Conservation (phyloP, 92 coral and sea anemone genomes). For the Siderastrea siderea region DNA sequence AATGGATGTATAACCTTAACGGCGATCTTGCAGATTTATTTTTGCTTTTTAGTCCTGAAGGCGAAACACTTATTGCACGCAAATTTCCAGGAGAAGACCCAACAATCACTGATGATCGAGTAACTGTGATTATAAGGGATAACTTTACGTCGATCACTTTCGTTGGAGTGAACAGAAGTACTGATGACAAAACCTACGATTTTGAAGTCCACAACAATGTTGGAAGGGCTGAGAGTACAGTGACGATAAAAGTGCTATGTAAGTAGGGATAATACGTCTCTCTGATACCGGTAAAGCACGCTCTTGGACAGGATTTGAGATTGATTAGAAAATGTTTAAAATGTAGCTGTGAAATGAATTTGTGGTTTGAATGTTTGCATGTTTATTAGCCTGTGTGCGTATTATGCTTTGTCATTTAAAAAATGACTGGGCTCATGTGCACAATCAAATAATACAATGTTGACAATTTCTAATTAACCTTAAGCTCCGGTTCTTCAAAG, state of each 20-base stretch:
- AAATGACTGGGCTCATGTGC: no score
- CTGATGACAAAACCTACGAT: neutral
- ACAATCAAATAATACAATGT: no score
- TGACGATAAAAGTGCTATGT: neutral
- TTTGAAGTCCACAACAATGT: neutral
- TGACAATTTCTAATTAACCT: no score
- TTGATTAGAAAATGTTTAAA: no score
- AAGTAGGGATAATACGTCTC: neutral
- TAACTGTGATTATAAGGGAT: neutral
- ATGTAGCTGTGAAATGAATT: no score
- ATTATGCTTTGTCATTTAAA: no score
- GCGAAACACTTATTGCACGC: neutral
- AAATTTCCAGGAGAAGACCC: neutral
- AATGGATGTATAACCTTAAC: neutral
- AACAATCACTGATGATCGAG: neutral
- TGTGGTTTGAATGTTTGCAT: no score
- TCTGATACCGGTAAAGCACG: no score
- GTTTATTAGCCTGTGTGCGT: no score
- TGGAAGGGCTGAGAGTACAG: neutral
- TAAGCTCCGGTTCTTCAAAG: no score
- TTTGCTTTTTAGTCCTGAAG: neutral
- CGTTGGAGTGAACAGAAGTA: neutral
- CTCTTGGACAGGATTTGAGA: no score
- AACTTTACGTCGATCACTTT: neutral
- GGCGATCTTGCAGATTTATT: no score